Evolutionary conservation across 2,113 vertebrate genomes (phyloP).

Genomic region (Blennius ocellaris): DNA sequence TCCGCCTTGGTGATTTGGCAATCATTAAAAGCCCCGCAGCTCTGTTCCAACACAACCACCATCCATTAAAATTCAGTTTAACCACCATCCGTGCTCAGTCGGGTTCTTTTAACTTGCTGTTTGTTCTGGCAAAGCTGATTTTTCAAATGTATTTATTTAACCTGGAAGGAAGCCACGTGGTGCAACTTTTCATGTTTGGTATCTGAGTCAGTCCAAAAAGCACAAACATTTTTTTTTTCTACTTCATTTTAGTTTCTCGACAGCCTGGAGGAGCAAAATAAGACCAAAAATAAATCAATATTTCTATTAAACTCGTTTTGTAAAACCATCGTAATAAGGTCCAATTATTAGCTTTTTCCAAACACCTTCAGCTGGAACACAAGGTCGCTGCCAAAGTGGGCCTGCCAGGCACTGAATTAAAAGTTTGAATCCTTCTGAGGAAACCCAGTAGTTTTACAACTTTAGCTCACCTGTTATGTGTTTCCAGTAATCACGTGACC

Average conservation of each 20-base stretch:
- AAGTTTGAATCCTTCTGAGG: too few relatives aligned
- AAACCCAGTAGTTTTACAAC: too few relatives aligned
- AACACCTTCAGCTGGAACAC: too few relatives aligned
- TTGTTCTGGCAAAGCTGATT: constrained; percentile 19
- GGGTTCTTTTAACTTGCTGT: constrained; percentile 8
- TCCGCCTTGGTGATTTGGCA: constrained; percentile 32
- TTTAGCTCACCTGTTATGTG: too few relatives aligned
- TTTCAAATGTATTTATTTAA: background rate
- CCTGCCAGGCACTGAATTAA: too few relatives aligned
- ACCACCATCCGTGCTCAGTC: constrained; percentile 2
- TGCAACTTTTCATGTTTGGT: background rate
- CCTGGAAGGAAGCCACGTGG: too few relatives aligned
- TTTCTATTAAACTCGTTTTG: background rate
- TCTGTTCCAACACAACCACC: constrained; percentile 14
- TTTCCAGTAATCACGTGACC: too few relatives aligned
- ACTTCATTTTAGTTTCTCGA: too few relatives aligned
- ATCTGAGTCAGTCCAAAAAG: constrained; percentile 1
- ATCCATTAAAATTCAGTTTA: constrained; percentile 20
- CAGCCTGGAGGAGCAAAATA: too few relatives aligned
- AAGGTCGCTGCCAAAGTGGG: too few relatives aligned
- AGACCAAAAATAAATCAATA: background rate
- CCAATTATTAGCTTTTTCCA: background rate
- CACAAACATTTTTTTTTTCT: background rate
- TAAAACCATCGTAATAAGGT: background rate
- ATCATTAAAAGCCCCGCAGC: constrained; percentile 44